These are phyloP conservation scores for Drosophila murphyi DNA, from an alignment of 1,140 invertebrate genomes.

Conservation along the genomic window DNA sequence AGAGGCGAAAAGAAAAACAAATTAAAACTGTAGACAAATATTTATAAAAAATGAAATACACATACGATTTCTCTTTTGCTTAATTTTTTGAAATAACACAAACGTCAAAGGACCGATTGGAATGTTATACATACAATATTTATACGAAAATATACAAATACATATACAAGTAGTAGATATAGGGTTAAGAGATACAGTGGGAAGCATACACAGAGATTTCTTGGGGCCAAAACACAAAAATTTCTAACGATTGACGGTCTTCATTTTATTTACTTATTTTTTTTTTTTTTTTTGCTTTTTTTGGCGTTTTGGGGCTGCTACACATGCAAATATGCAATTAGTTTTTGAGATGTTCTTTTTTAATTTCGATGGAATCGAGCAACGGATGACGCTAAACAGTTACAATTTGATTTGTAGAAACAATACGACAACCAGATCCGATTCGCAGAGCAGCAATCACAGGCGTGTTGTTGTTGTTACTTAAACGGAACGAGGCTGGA, in stretches of 20 bases:
- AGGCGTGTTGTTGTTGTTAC: conserved; percentile 86
- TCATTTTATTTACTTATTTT: conserved; percentile 28
- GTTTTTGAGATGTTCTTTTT: conserved; percentile 37
- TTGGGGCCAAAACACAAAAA: conserved; percentile 41
- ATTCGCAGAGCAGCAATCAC: conserved; percentile 86
- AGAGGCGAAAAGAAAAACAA: conserved; percentile 37
- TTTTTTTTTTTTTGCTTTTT: conserved; percentile 18
- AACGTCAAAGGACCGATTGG: conserved; percentile 40
- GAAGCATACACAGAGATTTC: conserved; percentile 17
- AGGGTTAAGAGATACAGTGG: conserved; percentile 16
- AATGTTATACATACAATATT: conserved; percentile 51
- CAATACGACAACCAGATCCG: conserved; percentile 57
- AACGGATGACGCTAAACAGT: conserved; percentile 50
- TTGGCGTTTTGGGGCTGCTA: conserved; percentile 70
- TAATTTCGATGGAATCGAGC: conserved; percentile 49
- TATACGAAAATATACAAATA: conserved; percentile 49
- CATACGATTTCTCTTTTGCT: conserved; percentile 23
- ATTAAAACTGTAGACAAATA: conserved; percentile 55
- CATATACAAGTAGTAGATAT: conserved; percentile 34
- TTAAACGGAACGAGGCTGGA: conserved; percentile 88
- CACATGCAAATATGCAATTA: conserved; percentile 50
- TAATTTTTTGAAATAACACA: conserved; percentile 10
- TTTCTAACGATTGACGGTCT: conserved; percentile 21
- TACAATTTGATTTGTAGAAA: conserved; percentile 45
- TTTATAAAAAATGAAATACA: conserved; percentile 48